phyloP scores from a whole-genome alignment of 2,797 vertebrate genomes.

The Crotalus adamanteus region DNA sequence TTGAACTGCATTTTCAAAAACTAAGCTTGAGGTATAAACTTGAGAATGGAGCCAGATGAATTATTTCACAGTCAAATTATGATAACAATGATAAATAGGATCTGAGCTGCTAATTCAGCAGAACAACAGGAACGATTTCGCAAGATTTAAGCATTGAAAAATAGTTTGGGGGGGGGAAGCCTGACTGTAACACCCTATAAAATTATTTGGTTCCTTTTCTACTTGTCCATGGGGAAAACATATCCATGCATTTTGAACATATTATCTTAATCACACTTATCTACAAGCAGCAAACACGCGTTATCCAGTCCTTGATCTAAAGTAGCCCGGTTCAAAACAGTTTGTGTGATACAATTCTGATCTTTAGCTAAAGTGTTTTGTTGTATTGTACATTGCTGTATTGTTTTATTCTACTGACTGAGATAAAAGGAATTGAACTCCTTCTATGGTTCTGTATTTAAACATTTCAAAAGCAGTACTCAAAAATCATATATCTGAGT shows the following conservation, averaged over 20 bases:
- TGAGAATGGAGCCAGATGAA: background rate
- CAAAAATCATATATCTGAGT: background rate
- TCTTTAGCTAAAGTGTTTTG: background rate
- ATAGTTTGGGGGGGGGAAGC: background rate
- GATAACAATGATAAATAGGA: constrained; percentile 8
- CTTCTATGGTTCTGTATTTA: background rate
- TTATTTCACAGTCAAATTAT: background rate
- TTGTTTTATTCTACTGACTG: background rate
- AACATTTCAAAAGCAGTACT: background rate
- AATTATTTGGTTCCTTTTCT: background rate
- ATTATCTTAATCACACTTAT: background rate
- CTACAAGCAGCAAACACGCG: background rate
- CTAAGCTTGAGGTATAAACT: background rate
- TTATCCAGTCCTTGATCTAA: background rate
- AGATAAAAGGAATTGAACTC: background rate
- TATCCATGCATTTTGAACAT: background rate
- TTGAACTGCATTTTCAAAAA: constrained; percentile 5
- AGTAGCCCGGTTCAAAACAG: background rate
- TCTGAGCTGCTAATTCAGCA: background rate
- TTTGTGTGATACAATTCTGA: background rate
- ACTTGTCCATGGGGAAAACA: background rate
- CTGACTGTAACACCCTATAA: background rate
- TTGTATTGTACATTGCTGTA: background rate
- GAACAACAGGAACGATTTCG: background rate
- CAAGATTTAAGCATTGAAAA: background rate